Evolutionary conservation across 2,113 vertebrate species (phyloP).

Genomic region (Papio anubis): DNA sequence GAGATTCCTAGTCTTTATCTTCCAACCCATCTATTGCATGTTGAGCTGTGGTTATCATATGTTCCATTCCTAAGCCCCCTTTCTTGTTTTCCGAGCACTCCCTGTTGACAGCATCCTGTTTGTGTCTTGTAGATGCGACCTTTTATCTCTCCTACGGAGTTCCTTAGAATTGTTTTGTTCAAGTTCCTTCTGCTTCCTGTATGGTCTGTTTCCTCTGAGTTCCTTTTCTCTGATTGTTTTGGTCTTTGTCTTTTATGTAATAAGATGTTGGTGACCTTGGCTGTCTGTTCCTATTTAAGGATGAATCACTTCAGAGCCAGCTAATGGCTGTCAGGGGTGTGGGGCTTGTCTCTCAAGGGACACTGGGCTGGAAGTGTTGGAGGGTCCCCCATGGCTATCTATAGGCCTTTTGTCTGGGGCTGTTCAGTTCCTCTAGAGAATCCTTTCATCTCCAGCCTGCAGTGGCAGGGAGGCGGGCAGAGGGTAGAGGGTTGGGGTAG

Average conservation of each 20-base stretch:
- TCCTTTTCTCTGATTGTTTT: constrained; percentile 62
- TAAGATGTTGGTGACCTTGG: constrained; percentile 51
- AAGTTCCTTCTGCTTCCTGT: not conserved
- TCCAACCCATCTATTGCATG: not conserved
- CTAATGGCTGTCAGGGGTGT: not conserved
- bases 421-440: not conserved
- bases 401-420: not conserved
- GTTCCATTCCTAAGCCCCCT: not conserved
- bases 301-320: constrained; percentile 3
- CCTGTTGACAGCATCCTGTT: not conserved
- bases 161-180: constrained; percentile 41
- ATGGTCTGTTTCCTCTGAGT: constrained; percentile 50
- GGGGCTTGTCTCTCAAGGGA: not conserved
- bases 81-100: not conserved
- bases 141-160: not conserved
- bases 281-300: constrained; percentile 13
- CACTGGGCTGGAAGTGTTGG: not conserved
- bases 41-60: not conserved
- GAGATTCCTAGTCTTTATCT: not conserved
- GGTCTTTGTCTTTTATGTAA: constrained; percentile 39
- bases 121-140: not conserved
- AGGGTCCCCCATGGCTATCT: not conserved
- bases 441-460: not conserved
- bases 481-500: not conserved
- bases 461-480: not conserved